Base-by-base conservation (phyloP, 1,140 invertebrate genomes). In the Drosophila takahashii region DNA sequence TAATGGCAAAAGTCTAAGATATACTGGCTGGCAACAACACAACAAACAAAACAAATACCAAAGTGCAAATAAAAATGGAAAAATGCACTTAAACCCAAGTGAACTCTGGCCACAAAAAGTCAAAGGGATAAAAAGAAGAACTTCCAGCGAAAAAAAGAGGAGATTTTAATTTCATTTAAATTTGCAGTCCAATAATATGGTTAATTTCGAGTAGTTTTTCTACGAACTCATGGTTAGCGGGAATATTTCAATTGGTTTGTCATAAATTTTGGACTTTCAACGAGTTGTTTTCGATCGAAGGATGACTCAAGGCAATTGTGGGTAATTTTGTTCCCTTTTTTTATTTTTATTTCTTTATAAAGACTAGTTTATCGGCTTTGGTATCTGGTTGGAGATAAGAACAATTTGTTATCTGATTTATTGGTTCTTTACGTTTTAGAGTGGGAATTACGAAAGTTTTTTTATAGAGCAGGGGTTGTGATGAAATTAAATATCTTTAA, bases 31-130 rank as follows among this genome's bases (percentile, higher is more conserved):
- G 22, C 22, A 22, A 22, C 22, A 22, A 22, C 22, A 22, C 22
- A 22, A 65, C 42, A 53, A 66, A 75, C 66, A 85, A 85, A 85
- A 86, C 67, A 86, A 86, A 87, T 73, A 77, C 62, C 41, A 77
- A 83, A 80, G 77, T 84, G 84, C 84, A 89, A 89, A 89, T 80
- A 89, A 89, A 89, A 77, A 84, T 74, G 66, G 60, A 69, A 86
- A 70, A 87, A 89, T 87, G 84, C 84, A 84, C 84, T 87, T 89
- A 87, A 87, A 87, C 84, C 74, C 61, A 66, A 89, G 84, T 86
- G 76, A 86, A 86, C 83, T 86, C 65, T 32, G 37, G 54, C 29
- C 10, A 32, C 22, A 29, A 48, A 44, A 32, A 36, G 13, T 34
- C 22, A 3, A 36, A 18, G 2, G 29, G 32, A 44, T 41, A 67